Conservation (phyloP, 2,888 invertebrate species). For the Tinea pellionella region DNA sequence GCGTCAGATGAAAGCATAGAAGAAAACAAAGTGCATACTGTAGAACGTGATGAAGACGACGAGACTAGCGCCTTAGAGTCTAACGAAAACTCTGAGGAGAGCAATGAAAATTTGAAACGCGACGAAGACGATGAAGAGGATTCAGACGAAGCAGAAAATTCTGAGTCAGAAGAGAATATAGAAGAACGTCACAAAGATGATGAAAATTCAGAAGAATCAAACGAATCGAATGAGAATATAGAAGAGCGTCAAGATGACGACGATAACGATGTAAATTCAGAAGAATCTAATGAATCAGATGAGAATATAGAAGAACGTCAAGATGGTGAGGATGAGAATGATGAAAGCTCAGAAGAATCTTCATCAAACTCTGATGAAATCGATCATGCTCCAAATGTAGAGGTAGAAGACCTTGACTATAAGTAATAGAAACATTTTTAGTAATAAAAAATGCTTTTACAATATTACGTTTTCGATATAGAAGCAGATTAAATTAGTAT, state of each 20-base stretch:
- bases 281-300: not conserved
- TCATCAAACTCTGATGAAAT: not conserved
- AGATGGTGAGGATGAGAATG: not conserved
- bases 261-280: not conserved
- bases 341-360: not conserved
- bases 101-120: slow-evolving; percentile 13
- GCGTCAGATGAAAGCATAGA: not conserved
- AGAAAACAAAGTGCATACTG: slow-evolving; percentile 2
- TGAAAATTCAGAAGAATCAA: not conserved
- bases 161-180: not conserved
- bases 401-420: not conserved
- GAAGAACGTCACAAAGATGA: not conserved
- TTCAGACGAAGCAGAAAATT: not conserved
- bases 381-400: not conserved
- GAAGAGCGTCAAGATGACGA: not conserved
- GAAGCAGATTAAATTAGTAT: not conserved
- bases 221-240: not conserved
- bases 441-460: not conserved
- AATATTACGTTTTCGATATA: not conserved
- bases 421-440: not conserved
- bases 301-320: not conserved
- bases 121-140: slow-evolving; percentile 1
- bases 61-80: slow-evolving; percentile 11
- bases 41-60: slow-evolving; percentile 16
- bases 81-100: slow-evolving; percentile 3